Evolutionary conservation across 1,140 invertebrate species (phyloP).

Genomic region (Pogonomyrmex californicus): DNA sequence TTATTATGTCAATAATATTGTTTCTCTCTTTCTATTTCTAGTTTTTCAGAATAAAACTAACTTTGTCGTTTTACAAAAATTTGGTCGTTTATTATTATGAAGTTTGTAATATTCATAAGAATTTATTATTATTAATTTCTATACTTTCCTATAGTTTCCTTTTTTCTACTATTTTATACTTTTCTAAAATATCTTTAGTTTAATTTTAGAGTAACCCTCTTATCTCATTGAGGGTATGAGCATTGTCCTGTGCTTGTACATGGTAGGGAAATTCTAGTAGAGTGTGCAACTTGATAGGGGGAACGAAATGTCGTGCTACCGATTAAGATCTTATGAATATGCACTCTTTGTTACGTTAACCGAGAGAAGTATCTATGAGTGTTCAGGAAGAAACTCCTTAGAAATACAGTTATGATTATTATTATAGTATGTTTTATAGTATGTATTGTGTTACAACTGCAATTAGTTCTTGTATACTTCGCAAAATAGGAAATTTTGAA

Average conservation of each 20-base stretch:
- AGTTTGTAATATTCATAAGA: neutral
- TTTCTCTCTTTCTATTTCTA: neutral
- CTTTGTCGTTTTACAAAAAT: neutral
- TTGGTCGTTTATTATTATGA: neutral
- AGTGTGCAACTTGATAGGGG: neutral
- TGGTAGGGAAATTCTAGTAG: neutral
- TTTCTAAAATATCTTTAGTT: conserved; percentile 3
- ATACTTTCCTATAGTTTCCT: too few species aligned
- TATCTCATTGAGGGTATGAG: neutral
- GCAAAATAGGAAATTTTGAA: conserved; percentile 5
- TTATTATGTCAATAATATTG: too few species aligned
- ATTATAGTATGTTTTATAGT: too few species aligned
- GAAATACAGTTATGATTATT: conserved; percentile 13
- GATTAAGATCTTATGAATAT: conserved; percentile 31
- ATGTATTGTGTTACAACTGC: conserved; percentile 19
- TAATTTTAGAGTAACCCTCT: conserved; percentile 3
- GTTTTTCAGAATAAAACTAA: neutral
- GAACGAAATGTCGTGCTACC: conserved; percentile 32
- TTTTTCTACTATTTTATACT: too few species aligned
- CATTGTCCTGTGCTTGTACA: neutral
- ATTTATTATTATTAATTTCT: neutral
- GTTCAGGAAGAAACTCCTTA: neutral
- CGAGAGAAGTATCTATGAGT: neutral
- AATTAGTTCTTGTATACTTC: neutral
- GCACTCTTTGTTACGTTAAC: neutral